Base-by-base conservation (phyloP, 2,888 invertebrate genomes). In the Altica lythri region DNA sequence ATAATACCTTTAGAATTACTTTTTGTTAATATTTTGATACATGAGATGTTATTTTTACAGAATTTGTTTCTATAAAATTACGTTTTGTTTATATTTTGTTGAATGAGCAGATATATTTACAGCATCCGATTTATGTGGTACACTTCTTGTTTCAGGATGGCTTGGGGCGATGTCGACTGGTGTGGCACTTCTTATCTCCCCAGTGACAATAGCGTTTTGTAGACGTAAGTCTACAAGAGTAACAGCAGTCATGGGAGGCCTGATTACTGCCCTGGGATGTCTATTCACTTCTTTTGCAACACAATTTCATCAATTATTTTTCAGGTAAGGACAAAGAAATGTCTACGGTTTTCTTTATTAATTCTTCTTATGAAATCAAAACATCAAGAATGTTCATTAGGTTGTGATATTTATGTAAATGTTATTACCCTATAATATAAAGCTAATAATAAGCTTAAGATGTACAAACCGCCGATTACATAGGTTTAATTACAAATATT, bases 261-360 rank as follows among this genome's bases (percentile, higher is more conserved):
- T 93, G 59, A 86, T 92, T 45, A 89, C 90, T 22, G 90, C 92
- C 2, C 82, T 93, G 12, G 93, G 92, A 44, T 91, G 90, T 71
- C 86, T 93, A 60, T 93, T 93, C 79, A 90, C 92, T 5, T 92
- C 92, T 53, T 94, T 93, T 75, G 92, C 92, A 53, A 87, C 89
- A 54, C 89, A 92, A 77, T 90, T 91, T 73, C 92, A 92, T 77
- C 93, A 94, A 75, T 81, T 92, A 55, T 91, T 90, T 80, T 89
- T 92, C 82, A 91, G 91, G 78, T 92, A 89, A n/a, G 70, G 46
- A 42, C 9, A 44, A 5, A 4, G 4, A 34, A 8, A 10, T 18
- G 10, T 25, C n/a, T 22, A 38, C 51, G 37, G 37, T 45, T 37
- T 17, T 29, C 45, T 34, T 34, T 34, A 34, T 16, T 9, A 16